These are phyloP conservation scores for Semotilus atromaculatus DNA, from an alignment of 2,797 vertebrate species.

Conservation along the genomic window DNA sequence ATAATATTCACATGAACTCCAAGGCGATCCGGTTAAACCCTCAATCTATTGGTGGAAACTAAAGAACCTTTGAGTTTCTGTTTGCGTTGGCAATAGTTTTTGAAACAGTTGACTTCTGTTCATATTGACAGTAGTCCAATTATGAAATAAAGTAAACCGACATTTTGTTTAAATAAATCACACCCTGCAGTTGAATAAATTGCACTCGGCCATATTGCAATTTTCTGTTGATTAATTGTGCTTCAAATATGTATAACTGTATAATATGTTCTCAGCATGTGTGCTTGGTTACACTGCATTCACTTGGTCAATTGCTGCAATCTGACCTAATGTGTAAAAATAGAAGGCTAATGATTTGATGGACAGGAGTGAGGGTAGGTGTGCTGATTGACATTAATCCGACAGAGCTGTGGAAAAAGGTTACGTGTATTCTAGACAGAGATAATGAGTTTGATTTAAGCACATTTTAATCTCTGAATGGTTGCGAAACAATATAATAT, in stretches of 20 bases:
- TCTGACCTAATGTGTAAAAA: conserved; percentile 77
- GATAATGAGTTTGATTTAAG: conserved; percentile 32
- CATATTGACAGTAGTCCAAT: neutral
- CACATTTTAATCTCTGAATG: conserved; percentile 25
- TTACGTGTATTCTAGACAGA: conserved; percentile 38
- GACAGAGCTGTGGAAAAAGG: conserved; percentile 59
- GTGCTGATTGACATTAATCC: conserved; percentile 69
- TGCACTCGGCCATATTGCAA: neutral
- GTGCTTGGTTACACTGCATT: conserved; percentile 5
- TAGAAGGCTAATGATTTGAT: conserved; percentile 77
- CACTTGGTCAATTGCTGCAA: conserved; percentile 40
- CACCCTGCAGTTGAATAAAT: conserved; percentile 14
- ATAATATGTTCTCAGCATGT: neutral
- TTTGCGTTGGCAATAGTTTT: neutral
- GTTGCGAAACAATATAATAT: conserved; percentile 6
- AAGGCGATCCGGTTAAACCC: neutral
- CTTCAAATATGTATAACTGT: neutral
- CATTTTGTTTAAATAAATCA: conserved; percentile 1
- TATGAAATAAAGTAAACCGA: neutral
- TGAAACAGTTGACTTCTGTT: conserved; percentile 1
- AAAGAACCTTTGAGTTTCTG: conserved; percentile 2
- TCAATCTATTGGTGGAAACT: neutral
- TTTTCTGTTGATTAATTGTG: neutral
- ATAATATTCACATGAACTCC: neutral
- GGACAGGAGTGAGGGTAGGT: conserved; percentile 71